Percentiles rank a stretch among this genome's conserved stretches.
These are phyloP conservation scores for human (Homo sapiens) DNA, from an alignment of 2,113 vertebrate species.

Conservation along the genomic window DNA sequence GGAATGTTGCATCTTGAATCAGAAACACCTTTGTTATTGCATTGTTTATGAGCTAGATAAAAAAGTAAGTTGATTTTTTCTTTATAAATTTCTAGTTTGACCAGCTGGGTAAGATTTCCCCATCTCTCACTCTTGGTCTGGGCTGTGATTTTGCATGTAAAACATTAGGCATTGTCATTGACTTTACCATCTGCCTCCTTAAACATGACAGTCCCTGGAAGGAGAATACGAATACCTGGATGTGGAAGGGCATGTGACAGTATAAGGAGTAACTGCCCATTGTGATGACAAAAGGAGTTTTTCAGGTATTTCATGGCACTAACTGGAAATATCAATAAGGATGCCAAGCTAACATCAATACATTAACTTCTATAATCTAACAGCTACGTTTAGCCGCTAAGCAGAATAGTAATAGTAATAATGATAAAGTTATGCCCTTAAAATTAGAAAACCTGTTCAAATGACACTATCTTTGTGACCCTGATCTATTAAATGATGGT, in stretches of 20 bases:
- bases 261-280: neutral
- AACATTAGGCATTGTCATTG: neutral
- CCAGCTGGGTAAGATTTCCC: neutral
- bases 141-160: neutral
- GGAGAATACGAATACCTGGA: neutral
- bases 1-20: neutral
- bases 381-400: neutral
- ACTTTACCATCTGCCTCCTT: neutral
- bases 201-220: neutral
- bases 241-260: neutral
- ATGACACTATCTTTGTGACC: neutral
- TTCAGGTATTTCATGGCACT: neutral
- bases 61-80: neutral
- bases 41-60: neutral
- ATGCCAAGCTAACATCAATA: neutral
- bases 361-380: neutral
- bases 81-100: constrained; percentile 34
- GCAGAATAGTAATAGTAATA: neutral
- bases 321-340: neutral
- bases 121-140: neutral
- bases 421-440: neutral
- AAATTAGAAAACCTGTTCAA: neutral
- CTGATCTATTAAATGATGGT: neutral
- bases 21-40: neutral
- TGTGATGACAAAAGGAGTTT: neutral